A percentile compares a stretch with the other conserved stretches of the same genome.
Conservation (phyloP, 2,113 vertebrate species). For the Leptocoma aspasia region DNA sequence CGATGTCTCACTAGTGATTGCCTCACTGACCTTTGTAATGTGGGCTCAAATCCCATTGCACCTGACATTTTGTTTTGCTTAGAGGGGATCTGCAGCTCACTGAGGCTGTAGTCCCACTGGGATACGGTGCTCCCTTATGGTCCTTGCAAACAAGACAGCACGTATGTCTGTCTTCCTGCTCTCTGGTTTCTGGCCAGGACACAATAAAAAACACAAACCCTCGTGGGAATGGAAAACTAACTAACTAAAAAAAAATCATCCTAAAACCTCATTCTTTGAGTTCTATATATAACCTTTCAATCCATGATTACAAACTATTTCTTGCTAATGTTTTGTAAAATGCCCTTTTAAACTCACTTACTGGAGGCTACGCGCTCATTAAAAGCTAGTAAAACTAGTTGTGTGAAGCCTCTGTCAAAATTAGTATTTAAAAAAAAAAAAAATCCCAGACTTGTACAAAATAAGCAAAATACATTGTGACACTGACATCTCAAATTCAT, state of each 20-base stretch:
- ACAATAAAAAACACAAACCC: background rate
- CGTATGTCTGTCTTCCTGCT: background rate
- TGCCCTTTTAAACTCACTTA: background rate
- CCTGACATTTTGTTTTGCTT: background rate
- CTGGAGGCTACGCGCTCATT: background rate
- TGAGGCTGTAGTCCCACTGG: background rate
- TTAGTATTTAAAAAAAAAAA: background rate
- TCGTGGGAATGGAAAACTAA: background rate
- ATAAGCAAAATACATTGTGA: background rate
- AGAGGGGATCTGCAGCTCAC: background rate
- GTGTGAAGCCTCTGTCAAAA: background rate
- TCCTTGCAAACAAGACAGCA: background rate
- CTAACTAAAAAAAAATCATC: background rate
- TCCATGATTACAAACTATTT: background rate
- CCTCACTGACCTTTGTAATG: background rate
- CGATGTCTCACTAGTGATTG: background rate
- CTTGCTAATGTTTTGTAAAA: background rate
- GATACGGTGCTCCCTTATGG: background rate
- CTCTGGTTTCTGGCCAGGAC: background rate
- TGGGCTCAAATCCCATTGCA: background rate
- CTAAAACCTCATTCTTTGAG: rapidly evolving
- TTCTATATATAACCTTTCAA: background rate
- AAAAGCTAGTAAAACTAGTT: background rate
- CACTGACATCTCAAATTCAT: background rate
- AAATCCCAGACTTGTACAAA: background rate